Base-by-base conservation (phyloP, 2,888 invertebrate species). In the Melieria picta region DNA sequence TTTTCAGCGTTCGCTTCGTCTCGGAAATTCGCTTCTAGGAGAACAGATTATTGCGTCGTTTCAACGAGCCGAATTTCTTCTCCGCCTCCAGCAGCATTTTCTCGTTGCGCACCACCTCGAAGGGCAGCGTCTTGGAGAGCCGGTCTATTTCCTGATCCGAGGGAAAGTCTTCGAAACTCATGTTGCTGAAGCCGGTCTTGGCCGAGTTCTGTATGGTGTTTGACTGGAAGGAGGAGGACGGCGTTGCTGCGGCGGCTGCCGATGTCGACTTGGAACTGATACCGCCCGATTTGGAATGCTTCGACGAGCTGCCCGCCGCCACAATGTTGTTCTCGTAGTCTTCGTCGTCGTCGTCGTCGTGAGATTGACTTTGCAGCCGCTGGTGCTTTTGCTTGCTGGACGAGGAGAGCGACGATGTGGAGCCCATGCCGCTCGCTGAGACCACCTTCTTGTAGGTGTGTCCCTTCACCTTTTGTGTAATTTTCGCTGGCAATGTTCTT, bases 151-250 rank as follows among this genome's bases (percentile, higher is more conserved):
- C 89, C 79, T 92, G 92, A 79, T 92, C 92, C 45, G 91, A 91
- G 3, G 91, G 91, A 80, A 92, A 92, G 84, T 93, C 92, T 82
- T 93, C 92, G 79, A 93, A 93, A 80, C 92, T 93, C 91, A 93
- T 91, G 78, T 93, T 93, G 79, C 91, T 92, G 80, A 93, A 92
- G 5, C 92, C 91, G 7, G 89, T 89, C 74, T 89, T 88, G 45
- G 82, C 80, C 3, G 85, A 84, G 73, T 83, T 86, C 69, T 86
- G 85, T 74, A 86, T 86, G 30, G 84, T 84, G 72, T 87, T 86
- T 5, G 87, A 86, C 67, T 85, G 85, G 71, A 87, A 86, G 65
- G 75, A 72, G n/a, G 74, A 73, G 61, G 77, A 73, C 0, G 74
- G 48, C 4, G 67, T 42, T 52, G 72, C 50, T 47, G 70, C 46